Percentiles rank a stretch among this genome's conserved stretches.
These are phyloP conservation scores for Elephantulus edwardii DNA, from an alignment of 2,113 vertebrate species.

Conservation along the genomic window DNA sequence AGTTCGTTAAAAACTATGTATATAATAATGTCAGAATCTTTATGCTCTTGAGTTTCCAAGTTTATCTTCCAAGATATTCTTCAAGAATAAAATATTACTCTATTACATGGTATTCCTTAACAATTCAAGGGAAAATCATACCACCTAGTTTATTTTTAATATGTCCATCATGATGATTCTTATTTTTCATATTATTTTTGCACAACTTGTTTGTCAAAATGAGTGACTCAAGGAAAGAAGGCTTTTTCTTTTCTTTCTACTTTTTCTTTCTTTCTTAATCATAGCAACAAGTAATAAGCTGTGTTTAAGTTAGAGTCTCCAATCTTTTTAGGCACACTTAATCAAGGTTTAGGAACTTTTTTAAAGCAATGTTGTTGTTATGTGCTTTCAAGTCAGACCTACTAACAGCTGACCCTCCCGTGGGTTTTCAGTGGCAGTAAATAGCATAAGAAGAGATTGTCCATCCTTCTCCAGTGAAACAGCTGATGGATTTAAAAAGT, in stretches of 20 bases:
- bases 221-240: neutral
- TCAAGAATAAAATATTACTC: neutral
- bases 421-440: no score
- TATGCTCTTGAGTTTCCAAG: neutral
- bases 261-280: no score
- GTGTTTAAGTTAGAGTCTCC: neutral
- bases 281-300: neutral
- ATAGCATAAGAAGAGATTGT: no score
- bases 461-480: no score
- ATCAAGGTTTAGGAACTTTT: neutral
- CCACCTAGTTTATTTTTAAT: neutral
- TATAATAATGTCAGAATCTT: neutral
- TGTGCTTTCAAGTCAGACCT: no score
- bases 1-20: no score
- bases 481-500: no score
- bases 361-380: no score
- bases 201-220: neutral
- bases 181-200: neutral
- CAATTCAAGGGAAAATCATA: neutral
- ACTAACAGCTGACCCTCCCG: no score
- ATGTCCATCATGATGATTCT: neutral
- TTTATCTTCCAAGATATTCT: neutral
- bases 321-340: neutral
- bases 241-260: neutral
- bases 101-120: neutral